These are phyloP conservation scores for Sebastes steindachneri DNA, from an alignment of 2,797 vertebrate genomes.

Conservation along the genomic window DNA sequence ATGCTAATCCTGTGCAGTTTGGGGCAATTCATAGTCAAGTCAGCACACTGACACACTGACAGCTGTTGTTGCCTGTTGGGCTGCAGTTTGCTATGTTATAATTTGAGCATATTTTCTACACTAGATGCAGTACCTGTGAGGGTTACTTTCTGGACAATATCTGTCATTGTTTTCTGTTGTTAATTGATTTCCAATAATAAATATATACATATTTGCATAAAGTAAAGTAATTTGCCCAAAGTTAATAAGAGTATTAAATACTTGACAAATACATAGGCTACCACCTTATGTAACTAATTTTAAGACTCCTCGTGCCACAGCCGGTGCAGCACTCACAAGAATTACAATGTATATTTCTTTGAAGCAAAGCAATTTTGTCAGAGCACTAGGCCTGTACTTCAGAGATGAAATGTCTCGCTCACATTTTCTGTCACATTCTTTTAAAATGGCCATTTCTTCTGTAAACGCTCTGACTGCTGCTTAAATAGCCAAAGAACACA, in stretches of 20 bases:
- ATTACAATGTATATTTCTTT: neutral
- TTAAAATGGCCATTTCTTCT: neutral
- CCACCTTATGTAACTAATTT: neutral
- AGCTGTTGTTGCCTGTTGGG: too few species aligned
- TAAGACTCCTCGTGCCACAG: neutral
- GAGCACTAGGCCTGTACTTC: neutral
- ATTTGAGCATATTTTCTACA: too few species aligned
- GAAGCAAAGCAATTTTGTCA: neutral
- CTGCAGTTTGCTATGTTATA: accelerated
- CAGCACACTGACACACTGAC: too few species aligned
- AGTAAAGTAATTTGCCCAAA: too few species aligned
- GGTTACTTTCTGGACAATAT: too few species aligned
- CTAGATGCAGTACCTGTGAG: too few species aligned
- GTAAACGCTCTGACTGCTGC: neutral
- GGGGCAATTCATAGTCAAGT: too few species aligned
- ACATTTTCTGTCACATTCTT: neutral
- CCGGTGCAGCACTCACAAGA: neutral
- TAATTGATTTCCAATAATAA: too few species aligned
- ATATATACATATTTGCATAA: too few species aligned
- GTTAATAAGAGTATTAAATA: too few species aligned
- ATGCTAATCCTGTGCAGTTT: too few species aligned
- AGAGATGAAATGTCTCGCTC: neutral
- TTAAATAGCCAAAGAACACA: neutral
- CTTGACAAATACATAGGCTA: neutral
- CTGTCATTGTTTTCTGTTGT: too few species aligned